Base-by-base conservation (phyloP, 1,140 invertebrate species). In the Pseudomyrmex concolor region DNA sequence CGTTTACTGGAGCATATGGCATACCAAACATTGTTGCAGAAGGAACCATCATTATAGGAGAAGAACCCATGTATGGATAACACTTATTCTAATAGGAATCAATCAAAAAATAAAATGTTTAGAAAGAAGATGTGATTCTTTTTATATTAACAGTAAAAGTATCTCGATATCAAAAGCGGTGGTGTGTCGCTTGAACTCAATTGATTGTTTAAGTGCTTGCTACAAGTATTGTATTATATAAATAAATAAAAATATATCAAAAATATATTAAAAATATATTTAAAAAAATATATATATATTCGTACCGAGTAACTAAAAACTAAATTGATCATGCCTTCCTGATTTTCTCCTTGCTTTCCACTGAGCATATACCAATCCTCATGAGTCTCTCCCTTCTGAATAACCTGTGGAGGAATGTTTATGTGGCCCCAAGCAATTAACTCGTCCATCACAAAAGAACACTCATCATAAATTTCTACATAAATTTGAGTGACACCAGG, bases 401-500 rank as follows among this genome's bases (percentile, higher is more conserved):
- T 86, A 13, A 99, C 97, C 85, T 96, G 95, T 76, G 96, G 94
- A 2, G 98, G 98, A 91, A 99, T 98, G 43, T 95, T 96, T 90
- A 98, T 96, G 91, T 98, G 96, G 3, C 97, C 96, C 97, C 98
- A 99, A 1, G 98, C 99, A 88, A 99, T 97, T 80, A 98, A 94
- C 93, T 99, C 98, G 94, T 99, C 98, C 95, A 98, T 97, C 34
- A 98, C 98, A 93, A 99, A 99, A 2, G 98, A 97, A 94, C 98
- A 97, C 95, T 99, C 99, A 95, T 99, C 99, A 94, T 97, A 99
- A 82, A 99, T 98, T 95, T 99, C 98, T 91, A 99, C 89, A 89
- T 98, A 97, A 89, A 99, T 96, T 43, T 96, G 96, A 91, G 97
- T 97, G 1, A 99, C 97, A 60, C 98, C 98, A 85, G 96, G 95